Evolutionary conservation across 1,140 invertebrate species (phyloP).

Genomic region (Nasonia longicornis): DNA sequence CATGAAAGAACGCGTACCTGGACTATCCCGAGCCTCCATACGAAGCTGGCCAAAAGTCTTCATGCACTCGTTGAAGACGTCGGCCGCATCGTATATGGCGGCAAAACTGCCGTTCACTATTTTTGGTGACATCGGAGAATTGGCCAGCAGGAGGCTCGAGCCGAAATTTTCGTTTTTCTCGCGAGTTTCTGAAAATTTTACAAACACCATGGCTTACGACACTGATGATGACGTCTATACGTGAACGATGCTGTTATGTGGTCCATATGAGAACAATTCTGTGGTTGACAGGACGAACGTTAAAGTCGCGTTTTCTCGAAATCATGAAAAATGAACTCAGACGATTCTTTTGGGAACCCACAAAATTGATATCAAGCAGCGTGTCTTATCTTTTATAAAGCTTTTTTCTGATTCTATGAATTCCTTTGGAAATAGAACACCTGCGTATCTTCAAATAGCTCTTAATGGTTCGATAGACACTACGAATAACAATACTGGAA

Average conservation of each 20-base stretch:
- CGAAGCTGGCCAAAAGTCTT: conserved; percentile 78
- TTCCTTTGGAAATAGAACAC: neutral
- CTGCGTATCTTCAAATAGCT: neutral
- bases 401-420: too few relatives aligned
- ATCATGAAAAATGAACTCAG: too few relatives aligned
- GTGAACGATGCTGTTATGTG: neutral
- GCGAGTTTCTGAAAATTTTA: conserved; percentile 76
- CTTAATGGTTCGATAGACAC: neutral
- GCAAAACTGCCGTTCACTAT: conserved; percentile 97
- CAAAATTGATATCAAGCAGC: neutral
- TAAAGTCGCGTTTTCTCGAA: too few relatives aligned
- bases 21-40: conserved; percentile 80
- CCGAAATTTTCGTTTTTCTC: conserved; percentile 89
- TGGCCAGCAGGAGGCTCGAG: conserved; percentile 91
- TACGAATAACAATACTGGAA: neutral
- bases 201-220: conserved; percentile 7
- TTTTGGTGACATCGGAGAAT: conserved; percentile 96
- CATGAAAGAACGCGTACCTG: conserved; percentile 71
- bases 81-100: conserved; percentile 91
- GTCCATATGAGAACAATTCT: neutral
- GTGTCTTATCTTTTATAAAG: neutral
- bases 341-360: too few relatives aligned
- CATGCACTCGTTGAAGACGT: conserved; percentile 84
- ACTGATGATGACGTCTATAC: neutral
- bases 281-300: too few relatives aligned